Conservation (phyloP, 2,888 invertebrate genomes). For the Andrena trimmerana region DNA sequence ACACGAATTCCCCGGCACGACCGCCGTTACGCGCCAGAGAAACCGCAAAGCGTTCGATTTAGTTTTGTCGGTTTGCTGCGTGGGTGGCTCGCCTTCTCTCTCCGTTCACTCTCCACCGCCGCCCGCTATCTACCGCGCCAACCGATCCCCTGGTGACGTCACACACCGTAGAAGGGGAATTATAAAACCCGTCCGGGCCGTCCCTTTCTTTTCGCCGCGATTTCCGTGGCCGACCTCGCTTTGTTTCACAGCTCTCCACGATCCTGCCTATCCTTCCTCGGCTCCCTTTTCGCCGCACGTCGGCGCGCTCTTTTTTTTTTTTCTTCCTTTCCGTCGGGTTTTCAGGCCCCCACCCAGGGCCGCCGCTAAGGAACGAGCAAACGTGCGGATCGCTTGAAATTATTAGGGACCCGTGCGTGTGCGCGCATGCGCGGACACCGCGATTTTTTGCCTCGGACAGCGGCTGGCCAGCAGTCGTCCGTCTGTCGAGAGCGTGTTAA, state of each 20-base stretch:
- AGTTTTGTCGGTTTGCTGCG: slow-evolving; percentile 56
- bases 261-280: not conserved
- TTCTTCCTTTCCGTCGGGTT: not conserved
- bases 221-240: slow-evolving; percentile 18
- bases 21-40: slow-evolving; percentile 66
- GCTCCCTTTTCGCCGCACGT: not conserved
- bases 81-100: slow-evolving; percentile 62
- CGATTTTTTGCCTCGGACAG: slow-evolving; percentile 57
- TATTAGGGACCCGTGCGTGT: slow-evolving; percentile 38
- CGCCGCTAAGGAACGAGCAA: slow-evolving; percentile 36
- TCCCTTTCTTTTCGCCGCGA: slow-evolving; percentile 41
- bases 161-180: slow-evolving; percentile 58
- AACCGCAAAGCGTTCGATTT: slow-evolving; percentile 71
- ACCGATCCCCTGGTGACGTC: slow-evolving; percentile 66
- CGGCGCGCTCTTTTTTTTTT: not conserved
- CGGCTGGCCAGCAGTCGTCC: slow-evolving; percentile 64
- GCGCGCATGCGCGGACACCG: slow-evolving; percentile 20
- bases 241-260: not conserved
- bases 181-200: slow-evolving; percentile 59
- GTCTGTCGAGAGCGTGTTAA: slow-evolving; percentile 59
- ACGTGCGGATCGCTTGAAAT: slow-evolving; percentile 63
- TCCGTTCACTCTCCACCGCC: slow-evolving; percentile 50
- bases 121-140: slow-evolving; percentile 17
- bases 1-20: slow-evolving; percentile 66
- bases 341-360: slow-evolving; percentile 9